Evolutionary conservation across 2,113 vertebrate species (phyloP), one percentile per base, ranked within the genome.

Genomic region (Circaetus gallicus): DNA sequence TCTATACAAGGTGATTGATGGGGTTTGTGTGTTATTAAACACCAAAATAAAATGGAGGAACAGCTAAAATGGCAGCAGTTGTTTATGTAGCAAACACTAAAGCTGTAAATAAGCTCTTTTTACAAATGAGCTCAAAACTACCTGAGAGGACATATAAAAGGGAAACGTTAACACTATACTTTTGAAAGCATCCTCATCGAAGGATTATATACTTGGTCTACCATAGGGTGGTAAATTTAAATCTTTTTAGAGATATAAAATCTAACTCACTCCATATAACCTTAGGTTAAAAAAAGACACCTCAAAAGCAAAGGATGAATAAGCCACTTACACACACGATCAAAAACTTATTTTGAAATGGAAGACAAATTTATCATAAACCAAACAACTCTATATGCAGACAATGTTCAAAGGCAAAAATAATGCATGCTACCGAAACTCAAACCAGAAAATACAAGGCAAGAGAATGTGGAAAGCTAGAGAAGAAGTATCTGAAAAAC

Each of bases 11-110:
- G 15, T 17, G 84, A 29, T 79, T 79, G 47, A 40, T 78, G 19
- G 36, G 3, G 6, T 95, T 52, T 82, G 24, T 50, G 26, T 2
- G 26, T 79, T 82, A 86, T 84, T 84, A 88, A 94, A 73, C 16
- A 82, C 16, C 29, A 81, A 66, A 88, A 66, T 58, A 66, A 86
- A 96, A 91, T 85, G 82, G 36, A 92, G 34, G n/a, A 29, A 53
- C 29, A 6, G 13, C 5, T 47, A 55, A 88, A 93, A 88, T 69
- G 55, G 21, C 24, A 69, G 18, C 7, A 84, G 25, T 7, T 58
- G 1, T 83, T 92, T 74, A 50, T 28, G 17, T 28, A 87, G 13
- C 17, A 77, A 80, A 63, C 9, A 40, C 11, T 79, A 82, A 86
- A 72, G 4, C 17, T 53, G 22, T 72, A 90, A 93, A 66, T 58